Evolutionary conservation across 2,797 vertebrate genomes (phyloP), one percentile per base, ranked within the genome.

Genomic region (Borostomias antarcticus): DNA sequence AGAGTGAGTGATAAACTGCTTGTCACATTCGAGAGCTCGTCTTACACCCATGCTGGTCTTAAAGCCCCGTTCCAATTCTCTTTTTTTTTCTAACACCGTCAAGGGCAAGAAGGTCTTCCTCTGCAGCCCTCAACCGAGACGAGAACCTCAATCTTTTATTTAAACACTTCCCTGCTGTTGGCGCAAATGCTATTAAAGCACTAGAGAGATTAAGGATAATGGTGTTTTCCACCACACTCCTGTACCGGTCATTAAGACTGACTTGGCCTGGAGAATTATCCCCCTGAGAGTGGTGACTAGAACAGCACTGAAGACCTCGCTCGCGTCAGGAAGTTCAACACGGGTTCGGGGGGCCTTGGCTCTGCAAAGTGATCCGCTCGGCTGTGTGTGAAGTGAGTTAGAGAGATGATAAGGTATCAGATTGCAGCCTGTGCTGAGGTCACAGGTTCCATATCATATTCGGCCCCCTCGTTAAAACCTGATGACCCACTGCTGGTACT

Each of bases 1-100:
- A 21, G 17, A 48, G 54, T 78, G 66, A 77, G 75, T 84, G 79
- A 83, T 71, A 70, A 76, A 82, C 72, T 65, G 51, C 74, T 76
- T 40, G 66, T 53, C 62, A 69, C 57, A 7, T 72, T 47, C 2
- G 2, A 59, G 64, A 66, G 67, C 59, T 73, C 37, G 9, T 69
- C 63, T 28, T 17, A 56, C 15, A 1, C 65, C 64, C 59, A 53
- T 43, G 17, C 58, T 74, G 56, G 64, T 61, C 64, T 59, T 82
- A 53, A 75, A 81, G 75, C 65, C 66, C 47, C 48, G 13, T 63
- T 53, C 75, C 29, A 56, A 72, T 78, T n/a, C n/a, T n/a, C n/a
- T n/a, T n/a, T n/a, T n/a, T n/a, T 40, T n/a, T 77, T 81, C 82
- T 58, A 75, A 48, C 68, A 73, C 61, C 54, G 69, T 69, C 70